These are phyloP conservation scores for Chloebia gouldiae DNA, from an alignment of 2,113 vertebrate genomes.

Conservation along the genomic window DNA sequence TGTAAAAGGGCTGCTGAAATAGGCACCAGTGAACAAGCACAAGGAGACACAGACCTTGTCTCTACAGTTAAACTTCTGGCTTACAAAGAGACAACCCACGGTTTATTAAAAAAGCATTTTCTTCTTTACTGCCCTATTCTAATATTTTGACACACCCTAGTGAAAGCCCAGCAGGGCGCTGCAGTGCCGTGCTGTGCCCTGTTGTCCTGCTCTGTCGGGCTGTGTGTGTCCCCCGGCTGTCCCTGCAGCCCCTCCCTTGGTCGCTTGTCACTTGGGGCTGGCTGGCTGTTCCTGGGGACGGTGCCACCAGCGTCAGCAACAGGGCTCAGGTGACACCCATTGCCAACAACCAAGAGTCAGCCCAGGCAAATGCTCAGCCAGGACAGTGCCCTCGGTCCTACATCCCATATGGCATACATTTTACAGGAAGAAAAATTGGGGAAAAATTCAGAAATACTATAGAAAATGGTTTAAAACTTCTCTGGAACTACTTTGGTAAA, in stretches of 20 bases:
- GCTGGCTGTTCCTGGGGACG: background rate
- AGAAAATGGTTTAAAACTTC: background rate
- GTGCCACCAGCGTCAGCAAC: background rate
- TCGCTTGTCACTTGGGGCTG: background rate
- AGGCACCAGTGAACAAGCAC: background rate
- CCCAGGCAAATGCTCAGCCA: background rate
- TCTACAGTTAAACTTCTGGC: background rate
- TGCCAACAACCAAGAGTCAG: accelerated
- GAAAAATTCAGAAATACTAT: background rate
- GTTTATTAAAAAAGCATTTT: background rate
- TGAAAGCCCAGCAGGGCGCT: background rate
- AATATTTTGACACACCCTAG: background rate
- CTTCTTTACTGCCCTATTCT: background rate
- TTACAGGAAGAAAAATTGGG: background rate
- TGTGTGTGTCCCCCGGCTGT: background rate
- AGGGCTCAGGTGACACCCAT: background rate
- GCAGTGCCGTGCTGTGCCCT: background rate
- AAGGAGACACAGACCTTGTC: background rate
- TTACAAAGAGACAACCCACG: background rate
- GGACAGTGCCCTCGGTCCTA: background rate
- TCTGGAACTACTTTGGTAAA: background rate
- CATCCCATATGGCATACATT: background rate
- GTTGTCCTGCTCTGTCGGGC: background rate
- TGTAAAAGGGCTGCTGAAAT: background rate
- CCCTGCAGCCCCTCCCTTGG: background rate